phyloP scores from a whole-genome alignment of 2,797 vertebrate species.

The Streptopelia turtur region DNA sequence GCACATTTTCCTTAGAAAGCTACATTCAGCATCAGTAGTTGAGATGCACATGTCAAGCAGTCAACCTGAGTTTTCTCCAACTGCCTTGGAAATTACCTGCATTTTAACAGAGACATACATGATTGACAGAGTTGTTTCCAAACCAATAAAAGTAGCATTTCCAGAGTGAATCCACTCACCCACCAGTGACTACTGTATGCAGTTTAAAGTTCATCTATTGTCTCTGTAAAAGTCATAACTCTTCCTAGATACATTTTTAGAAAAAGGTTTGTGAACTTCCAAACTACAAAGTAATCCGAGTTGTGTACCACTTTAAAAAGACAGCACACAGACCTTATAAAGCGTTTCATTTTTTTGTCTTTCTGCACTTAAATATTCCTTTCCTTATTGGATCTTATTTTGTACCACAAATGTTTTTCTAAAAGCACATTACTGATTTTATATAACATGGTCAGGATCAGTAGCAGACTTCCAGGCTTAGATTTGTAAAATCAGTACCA shows the following conservation, averaged over 20 bases:
- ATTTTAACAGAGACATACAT: background rate
- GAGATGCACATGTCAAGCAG: fast-evolving
- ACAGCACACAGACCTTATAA: background rate
- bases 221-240: background rate
- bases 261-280: background rate
- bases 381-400: background rate
- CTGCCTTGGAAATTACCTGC: background rate
- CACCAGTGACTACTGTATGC: fast-evolving
- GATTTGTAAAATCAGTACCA: background rate
- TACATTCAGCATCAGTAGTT: background rate
- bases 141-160: background rate
- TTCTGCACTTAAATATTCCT: background rate
- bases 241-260: background rate
- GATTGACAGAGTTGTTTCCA: background rate
- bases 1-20: background rate
- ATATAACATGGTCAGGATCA: background rate
- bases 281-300: background rate
- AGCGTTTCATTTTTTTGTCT: background rate
- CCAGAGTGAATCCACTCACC: background rate
- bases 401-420: background rate
- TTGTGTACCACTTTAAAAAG: background rate
- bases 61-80: fast-evolving
- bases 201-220: background rate
- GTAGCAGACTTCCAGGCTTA: background rate
- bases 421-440: background rate